Conservation (phyloP, 2,797 vertebrate species). For the Gymnoscopelus braueri region DNA sequence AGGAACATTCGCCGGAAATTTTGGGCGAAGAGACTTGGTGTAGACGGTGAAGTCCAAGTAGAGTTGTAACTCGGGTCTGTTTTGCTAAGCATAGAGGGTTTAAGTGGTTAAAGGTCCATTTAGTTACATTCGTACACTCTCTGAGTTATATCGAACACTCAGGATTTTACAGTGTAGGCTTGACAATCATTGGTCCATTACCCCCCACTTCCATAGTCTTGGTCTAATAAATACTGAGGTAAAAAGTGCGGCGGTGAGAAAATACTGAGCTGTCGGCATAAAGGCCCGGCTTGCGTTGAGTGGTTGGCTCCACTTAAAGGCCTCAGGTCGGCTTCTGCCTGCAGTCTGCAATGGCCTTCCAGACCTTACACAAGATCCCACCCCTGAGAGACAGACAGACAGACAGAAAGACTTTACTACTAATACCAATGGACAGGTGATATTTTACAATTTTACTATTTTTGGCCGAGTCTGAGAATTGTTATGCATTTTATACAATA, state of each 20-base stretch:
- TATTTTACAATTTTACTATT: background rate
- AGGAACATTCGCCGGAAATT: too few species aligned
- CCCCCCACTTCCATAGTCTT: slow-evolving; percentile 31
- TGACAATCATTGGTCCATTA: slow-evolving; percentile 2
- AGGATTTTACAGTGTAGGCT: background rate
- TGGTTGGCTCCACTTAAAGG: slow-evolving; percentile 50
- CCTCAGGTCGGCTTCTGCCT: slow-evolving; percentile 85
- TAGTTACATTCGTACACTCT: too few species aligned
- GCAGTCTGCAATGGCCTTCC: slow-evolving; percentile 93
- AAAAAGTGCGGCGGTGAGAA: slow-evolving; percentile 84
- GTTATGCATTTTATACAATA: too few species aligned
- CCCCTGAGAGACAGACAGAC: slow-evolving; percentile 81
- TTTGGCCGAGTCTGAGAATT: too few species aligned
- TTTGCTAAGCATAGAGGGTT: too few species aligned
- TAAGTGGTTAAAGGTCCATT: too few species aligned
- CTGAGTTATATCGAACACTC: background rate
- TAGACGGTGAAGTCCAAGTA: too few species aligned
- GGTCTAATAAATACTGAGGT: slow-evolving; percentile 87
- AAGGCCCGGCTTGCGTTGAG: slow-evolving; percentile 35
- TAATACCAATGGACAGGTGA: background rate
- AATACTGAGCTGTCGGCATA: slow-evolving; percentile 50
- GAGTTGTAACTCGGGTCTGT: too few species aligned
- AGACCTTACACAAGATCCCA: slow-evolving; percentile 92
- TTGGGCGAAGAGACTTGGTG: too few species aligned
- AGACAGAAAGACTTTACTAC: slow-evolving; percentile 6